Percentiles rank a stretch among this genome's conserved stretches.
phyloP scores from a whole-genome alignment of 2,113 vertebrate genomes.

The Numida meleagris region DNA sequence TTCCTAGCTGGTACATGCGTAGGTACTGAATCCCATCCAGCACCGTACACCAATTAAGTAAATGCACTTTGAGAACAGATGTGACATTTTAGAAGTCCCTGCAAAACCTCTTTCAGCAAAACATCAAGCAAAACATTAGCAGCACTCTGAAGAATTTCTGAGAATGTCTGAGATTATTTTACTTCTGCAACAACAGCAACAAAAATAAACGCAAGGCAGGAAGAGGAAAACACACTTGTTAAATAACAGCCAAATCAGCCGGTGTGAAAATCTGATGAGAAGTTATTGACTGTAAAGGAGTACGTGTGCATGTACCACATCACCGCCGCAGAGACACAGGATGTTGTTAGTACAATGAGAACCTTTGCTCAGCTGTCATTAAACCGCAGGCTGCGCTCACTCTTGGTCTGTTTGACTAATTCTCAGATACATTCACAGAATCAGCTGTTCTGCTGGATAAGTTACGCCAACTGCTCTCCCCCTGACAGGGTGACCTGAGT shows the following conservation, averaged over 20 bases:
- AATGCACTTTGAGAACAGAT: slow-evolving; percentile 8
- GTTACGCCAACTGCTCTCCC: neutral
- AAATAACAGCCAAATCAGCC: slow-evolving; percentile 28
- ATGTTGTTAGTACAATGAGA: slow-evolving; percentile 73
- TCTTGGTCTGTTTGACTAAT: slow-evolving; percentile 36
- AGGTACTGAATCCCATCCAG: neutral
- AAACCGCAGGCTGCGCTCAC: slow-evolving; percentile 38
- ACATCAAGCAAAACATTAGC: slow-evolving; percentile 16
- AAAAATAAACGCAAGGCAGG: neutral
- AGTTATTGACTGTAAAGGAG: neutral
- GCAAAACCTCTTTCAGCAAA: neutral
- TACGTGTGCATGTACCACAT: slow-evolving; percentile 47
- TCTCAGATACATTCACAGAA: slow-evolving; percentile 29
- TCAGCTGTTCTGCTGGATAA: slow-evolving; percentile 7
- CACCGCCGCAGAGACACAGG: slow-evolving; percentile 51
- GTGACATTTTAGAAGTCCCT: neutral
- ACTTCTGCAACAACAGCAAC: neutral
- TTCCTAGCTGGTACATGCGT: neutral
- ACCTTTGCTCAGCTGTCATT: slow-evolving; percentile 55
- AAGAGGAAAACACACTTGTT: slow-evolving; percentile 31
- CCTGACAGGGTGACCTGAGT: neutral
- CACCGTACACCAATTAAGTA: neutral
- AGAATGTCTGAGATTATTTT: neutral
- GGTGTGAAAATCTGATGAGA: slow-evolving; percentile 14
- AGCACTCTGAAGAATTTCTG: neutral